Percentiles rank a stretch among this genome's conserved stretches.
Conservation (phyloP, 2,113 vertebrate genomes). For the Cyphotilapia sp. region DNA sequence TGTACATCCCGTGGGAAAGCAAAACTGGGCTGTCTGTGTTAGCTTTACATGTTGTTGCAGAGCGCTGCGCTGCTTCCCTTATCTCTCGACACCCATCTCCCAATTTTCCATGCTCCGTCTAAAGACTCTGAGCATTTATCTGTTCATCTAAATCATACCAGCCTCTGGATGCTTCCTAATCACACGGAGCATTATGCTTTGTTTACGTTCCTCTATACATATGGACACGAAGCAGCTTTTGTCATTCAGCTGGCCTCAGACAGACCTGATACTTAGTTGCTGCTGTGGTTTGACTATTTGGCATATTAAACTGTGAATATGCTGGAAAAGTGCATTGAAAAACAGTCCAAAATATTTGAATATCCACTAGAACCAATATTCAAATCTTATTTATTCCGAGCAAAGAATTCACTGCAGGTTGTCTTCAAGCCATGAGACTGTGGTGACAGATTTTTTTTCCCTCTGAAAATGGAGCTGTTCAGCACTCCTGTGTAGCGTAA, state of each 20-base stretch:
- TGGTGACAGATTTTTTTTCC: not conserved
- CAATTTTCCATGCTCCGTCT: not conserved
- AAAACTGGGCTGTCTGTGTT: conserved; percentile 54
- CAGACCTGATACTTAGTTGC: not conserved
- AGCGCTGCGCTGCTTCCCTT: not conserved
- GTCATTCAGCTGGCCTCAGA: not conserved
- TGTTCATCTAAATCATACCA: conserved; percentile 6
- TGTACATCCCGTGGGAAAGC: conserved; percentile 48
- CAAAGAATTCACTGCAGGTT: not conserved
- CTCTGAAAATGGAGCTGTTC: not conserved
- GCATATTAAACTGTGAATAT: not conserved
- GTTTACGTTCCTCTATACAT: not conserved
- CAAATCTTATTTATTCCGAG: not conserved
- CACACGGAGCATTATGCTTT: not conserved
- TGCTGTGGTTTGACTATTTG: not conserved
- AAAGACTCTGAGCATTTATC: not conserved
- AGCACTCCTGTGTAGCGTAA: not conserved
- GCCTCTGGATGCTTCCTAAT: not conserved
- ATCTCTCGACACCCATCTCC: not conserved
- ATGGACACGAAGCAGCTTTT: not conserved
- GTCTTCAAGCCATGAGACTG: not conserved
- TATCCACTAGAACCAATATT: not conserved
- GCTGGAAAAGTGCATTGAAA: not conserved
- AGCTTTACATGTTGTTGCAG: conserved; percentile 29
- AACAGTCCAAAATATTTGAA: not conserved